phyloP scores from a whole-genome alignment of 53 echinoderm and acorn worm genomes.

The Arbacia lixula region DNA sequence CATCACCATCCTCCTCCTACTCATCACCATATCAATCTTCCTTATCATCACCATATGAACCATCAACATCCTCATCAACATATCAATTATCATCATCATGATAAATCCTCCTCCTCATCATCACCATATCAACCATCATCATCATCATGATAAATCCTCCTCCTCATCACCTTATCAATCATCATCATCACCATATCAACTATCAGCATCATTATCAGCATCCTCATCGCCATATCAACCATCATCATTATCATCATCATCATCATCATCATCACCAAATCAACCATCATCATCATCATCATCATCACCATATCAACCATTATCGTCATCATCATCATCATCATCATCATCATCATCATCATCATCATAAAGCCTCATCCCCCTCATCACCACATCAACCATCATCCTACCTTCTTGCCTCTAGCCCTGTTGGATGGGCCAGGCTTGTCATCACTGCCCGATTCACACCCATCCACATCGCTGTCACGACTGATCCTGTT shows the following conservation, averaged over 20 bases:
- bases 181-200: too few species aligned
- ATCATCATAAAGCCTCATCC: too few species aligned
- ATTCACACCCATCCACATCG: slow-evolving; percentile 59
- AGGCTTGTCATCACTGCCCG: slow-evolving; percentile 56
- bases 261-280: slow-evolving; percentile 11
- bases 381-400: neutral
- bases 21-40: too few species aligned
- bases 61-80: neutral
- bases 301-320: neutral
- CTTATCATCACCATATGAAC: neutral
- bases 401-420: slow-evolving; percentile 19
- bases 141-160: too few species aligned
- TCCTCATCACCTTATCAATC: too few species aligned
- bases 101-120: too few species aligned
- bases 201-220: too few species aligned
- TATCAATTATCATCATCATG: too few species aligned
- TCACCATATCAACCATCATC: too few species aligned
- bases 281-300: slow-evolving; percentile 11
- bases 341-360: slow-evolving; percentile 5
- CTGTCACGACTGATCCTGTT: slow-evolving; percentile 63
- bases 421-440: neutral
- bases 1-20: too few species aligned
- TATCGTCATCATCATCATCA: neutral
- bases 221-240: too few species aligned
- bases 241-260: slow-evolving; percentile 26